Base-by-base conservation (phyloP, 2,888 invertebrate genomes). In the Odontocolon sp. region DNA sequence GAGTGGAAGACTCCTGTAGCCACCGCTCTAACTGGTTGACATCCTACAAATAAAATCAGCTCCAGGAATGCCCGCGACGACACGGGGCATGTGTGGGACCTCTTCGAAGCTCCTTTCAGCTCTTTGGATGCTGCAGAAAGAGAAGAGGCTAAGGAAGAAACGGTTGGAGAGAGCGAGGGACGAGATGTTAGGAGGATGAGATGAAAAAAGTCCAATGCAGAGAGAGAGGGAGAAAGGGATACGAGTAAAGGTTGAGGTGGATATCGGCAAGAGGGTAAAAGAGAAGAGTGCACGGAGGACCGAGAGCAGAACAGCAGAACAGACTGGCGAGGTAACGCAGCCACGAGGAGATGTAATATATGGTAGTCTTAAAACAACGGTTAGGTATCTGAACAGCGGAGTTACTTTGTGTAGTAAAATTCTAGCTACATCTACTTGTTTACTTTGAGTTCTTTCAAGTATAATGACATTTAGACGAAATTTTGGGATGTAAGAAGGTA, bases 11-110 rank as follows among this genome's bases (percentile, higher is more conserved):
- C 80, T 78, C 75, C 78, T 67, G 72, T 69, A 79, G 77, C 79
- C 82, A 82, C 78, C 79, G 78, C 85, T 84, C 84, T 84, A 85
- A 87, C 87, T 87, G 87, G 82, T 85, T 87, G 87, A 89, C 89
- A 86, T 87, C 87, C 86, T 87, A 88, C 88, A 88, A 88, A 89
- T 89, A 89, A 89, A 89, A 89, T 89, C 89, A 86, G 86, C 87
- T 87, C 85, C 83, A 86, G 87, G 89, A 89, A 89, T 89, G 87
- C 87, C 82, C 85, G 86, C 87, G 85, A 88, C 87, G 87, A 88
- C 87, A 88, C 87, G 86, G 85, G 85, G 83, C 84, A 84, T 86
- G 56, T 63, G 86, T 85, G 86, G 85, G 85, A 86, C 85, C 86
- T 84, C 84, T 83, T 80, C 81, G 80, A 80, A 82, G 57, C 36